Conservation (phyloP, 2,888 invertebrate genomes). For the Coenonympha arcania region DNA sequence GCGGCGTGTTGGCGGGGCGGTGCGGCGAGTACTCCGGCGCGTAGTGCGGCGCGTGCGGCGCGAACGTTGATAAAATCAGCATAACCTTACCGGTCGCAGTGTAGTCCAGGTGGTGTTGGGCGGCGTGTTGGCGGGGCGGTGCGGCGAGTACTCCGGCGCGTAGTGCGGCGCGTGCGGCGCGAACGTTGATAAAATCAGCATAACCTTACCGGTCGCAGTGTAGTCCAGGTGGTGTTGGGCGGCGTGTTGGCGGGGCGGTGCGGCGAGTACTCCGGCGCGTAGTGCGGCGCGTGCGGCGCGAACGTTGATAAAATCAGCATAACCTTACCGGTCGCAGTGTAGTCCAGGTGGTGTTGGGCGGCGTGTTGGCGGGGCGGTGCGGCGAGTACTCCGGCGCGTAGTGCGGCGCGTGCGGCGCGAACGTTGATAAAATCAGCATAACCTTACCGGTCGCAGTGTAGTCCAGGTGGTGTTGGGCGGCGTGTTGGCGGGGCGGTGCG, state of each 20-base stretch:
- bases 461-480: slow-evolving; percentile 69
- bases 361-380: slow-evolving; percentile 63
- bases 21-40: slow-evolving; percentile 69
- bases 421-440: too few species aligned
- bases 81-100: slow-evolving; percentile 34
- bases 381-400: slow-evolving; percentile 69
- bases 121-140: slow-evolving; percentile 63
- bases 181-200: too few species aligned
- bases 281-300: slow-evolving; percentile 73
- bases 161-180: slow-evolving; percentile 73
- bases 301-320: too few species aligned
- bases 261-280: slow-evolving; percentile 68
- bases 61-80: too few species aligned
- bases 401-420: slow-evolving; percentile 72
- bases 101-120: slow-evolving; percentile 70
- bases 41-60: slow-evolving; percentile 74
- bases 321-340: slow-evolving; percentile 40
- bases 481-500: slow-evolving; percentile 64
- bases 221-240: slow-evolving; percentile 68
- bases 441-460: slow-evolving; percentile 40
- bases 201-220: slow-evolving; percentile 37
- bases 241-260: slow-evolving; percentile 65
- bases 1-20: slow-evolving; percentile 63
- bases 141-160: slow-evolving; percentile 68
- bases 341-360: slow-evolving; percentile 68